Evolutionary conservation across 2,888 invertebrate genomes (phyloP), one percentile per base, ranked within the genome.

Genomic region (Drosophila nr. perissopoda): DNA sequence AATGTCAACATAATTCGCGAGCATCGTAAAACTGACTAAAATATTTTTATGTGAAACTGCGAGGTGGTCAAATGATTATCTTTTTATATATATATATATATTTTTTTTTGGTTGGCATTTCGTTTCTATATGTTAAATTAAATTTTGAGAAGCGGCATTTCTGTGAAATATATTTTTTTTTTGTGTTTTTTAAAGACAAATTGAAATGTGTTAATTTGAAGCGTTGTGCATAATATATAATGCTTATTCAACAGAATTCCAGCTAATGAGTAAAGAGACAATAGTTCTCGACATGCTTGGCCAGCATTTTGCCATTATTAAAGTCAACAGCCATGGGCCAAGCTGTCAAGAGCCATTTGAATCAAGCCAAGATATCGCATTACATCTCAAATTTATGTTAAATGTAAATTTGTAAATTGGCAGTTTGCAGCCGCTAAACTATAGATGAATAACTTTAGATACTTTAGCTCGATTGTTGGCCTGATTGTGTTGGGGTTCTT

Each of bases 181-280:
- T 71, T 78, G 59, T 33, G 7, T 33, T 33, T 33, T 33, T 11
- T 11, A 4, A 33, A 53, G 87, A 89, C 86, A 89, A 86, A 86
- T 86, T 86, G 87, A 89, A 89, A 86, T 86, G 87, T 89, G 78
- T 87, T 89, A 80, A 87, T 83, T 75, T 53, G 31, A 74, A 70
- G 69, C 69, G 69, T 31, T 70, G 61, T 72, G 72, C 62, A 87
- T 87, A 78, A 81, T 75, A 87, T 76, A 81, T 68, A 54, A 54
- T 51, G 38, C 64, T 66, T 56, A 49, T 34, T 25, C 31, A 34
- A 29, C n/a, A 33, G 58, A 78, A 57, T 57, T 40, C 21, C 16
- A 63, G 48, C 56, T 65, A 56, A 57, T 69, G 51, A 33, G 45
- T 38, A 40, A 48, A 45, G 36, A 59, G 48, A 59, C 73, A 65